Evolutionary conservation across 1,140 invertebrate species (phyloP), one percentile per base, ranked within the genome.

Genomic region (Zaprionus gabonicus): DNA sequence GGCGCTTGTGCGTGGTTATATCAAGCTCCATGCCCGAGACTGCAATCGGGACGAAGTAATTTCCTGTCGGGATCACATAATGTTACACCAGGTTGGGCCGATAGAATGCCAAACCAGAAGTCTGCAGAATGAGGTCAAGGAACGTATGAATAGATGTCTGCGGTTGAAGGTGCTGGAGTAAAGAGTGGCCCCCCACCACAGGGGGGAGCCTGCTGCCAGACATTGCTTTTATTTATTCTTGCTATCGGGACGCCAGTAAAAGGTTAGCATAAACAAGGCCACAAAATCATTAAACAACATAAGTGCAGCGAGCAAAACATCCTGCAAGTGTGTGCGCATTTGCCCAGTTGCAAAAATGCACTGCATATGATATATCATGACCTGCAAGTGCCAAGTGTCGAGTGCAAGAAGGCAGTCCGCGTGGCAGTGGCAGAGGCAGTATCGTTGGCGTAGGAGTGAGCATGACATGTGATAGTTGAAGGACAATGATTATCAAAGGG

Each of bases 281-380:
- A 85, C 7, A 59, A 88, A 90, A 58, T 88, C 85, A 38, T 76
- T 46, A 36, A 82, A 88, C 67, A 88, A 81, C 62, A 90, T 66
- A 55, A 88, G 10, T 12, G 85, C 69, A 53, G 78, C 79, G 3
- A 72, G 71, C 70, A 79, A 73, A 55, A 75, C 78, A 72, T 87
- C 84, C 44, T 27, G 23, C n/a, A 90, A 27, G 12, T 36, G 44
- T 15, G 66, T 51, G 25, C 71, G 56, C 15, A 74, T 31, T 20
- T 2, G 6, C 5, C 78, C 68, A 10, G 56, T 67, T 1, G 81
- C 84, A 31, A 71, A 56, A 36, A 90, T 73, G 41, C 67, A 64
- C 70, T 88, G 85, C 76, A 79, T 72, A 81, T 88, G 85, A 90
- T 90, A 88, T 44, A 79, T 17, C 3, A 85, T 38, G 41, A 88